phyloP scores from a whole-genome alignment of 2,888 invertebrate genomes.

The Ceratothoa steindachneri region DNA sequence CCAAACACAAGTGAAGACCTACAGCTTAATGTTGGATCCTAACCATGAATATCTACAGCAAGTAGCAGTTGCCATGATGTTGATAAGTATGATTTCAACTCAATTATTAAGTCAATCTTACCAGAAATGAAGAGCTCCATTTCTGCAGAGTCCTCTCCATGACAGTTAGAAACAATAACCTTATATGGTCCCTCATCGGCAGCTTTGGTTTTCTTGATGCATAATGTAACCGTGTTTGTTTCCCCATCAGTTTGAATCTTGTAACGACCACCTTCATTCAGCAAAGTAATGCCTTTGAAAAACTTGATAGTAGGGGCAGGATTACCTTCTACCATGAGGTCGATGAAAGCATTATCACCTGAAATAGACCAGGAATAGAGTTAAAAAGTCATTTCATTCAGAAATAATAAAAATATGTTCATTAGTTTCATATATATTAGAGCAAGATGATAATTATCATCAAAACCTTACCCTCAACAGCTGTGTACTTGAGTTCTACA shows the following conservation, averaged over 20 bases:
- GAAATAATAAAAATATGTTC: too few relatives aligned
- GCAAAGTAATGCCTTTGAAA: slow-evolving; percentile 88
- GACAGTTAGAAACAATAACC: slow-evolving; percentile 83
- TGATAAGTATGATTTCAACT: too few relatives aligned
- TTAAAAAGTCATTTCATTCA: too few relatives aligned
- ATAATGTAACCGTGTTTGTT: slow-evolving; percentile 83
- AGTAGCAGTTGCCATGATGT: too few relatives aligned
- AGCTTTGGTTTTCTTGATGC: slow-evolving; percentile 91
- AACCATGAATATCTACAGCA: too few relatives aligned
- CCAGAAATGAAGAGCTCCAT: slow-evolving; percentile 94
- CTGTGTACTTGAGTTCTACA: slow-evolving; percentile 90
- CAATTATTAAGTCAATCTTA: slow-evolving; percentile 58
- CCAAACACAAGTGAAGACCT: too few relatives aligned
- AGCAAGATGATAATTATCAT: too few relatives aligned
- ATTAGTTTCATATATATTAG: too few relatives aligned
- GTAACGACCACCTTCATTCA: slow-evolving; percentile 91
- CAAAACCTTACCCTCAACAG: slow-evolving; percentile 87
- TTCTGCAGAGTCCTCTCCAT: slow-evolving; percentile 93
- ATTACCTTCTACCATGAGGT: slow-evolving; percentile 87
- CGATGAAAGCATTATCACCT: slow-evolving; percentile 90
- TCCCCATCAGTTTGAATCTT: slow-evolving; percentile 93
- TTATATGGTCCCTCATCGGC: slow-evolving; percentile 96
- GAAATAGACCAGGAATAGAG: too few relatives aligned
- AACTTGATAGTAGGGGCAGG: slow-evolving; percentile 93
- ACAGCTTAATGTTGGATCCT: too few relatives aligned